phyloP scores from a whole-genome alignment of 2,888 invertebrate genomes.

The Congeria kusceri region DNA sequence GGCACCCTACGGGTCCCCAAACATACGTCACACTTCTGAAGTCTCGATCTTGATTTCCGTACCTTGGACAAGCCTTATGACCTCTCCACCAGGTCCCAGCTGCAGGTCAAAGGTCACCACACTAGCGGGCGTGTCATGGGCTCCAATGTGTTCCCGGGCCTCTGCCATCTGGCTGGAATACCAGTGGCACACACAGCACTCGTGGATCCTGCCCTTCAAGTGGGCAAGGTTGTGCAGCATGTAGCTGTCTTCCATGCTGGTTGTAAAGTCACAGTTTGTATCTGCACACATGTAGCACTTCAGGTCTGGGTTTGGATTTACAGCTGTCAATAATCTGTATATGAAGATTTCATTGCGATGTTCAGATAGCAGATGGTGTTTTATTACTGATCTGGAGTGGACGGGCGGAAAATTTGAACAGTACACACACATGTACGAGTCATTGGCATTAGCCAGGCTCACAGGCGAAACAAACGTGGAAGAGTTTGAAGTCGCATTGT shows the following conservation, averaged over 20 bases:
- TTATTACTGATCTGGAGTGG: conserved; percentile 62
- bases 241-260: conserved; percentile 59
- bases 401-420: conserved; percentile 42
- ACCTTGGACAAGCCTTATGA: conserved; percentile 58
- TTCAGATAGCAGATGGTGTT: conserved; percentile 63
- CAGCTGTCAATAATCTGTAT: conserved; percentile 69
- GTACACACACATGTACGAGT: conserved; percentile 62
- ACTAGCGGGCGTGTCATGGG: conserved; percentile 50
- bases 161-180: conserved; percentile 49
- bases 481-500: not conserved
- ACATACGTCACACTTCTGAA: not conserved
- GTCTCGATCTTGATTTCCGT: conserved; percentile 65
- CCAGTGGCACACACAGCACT: conserved; percentile 72
- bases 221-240: conserved; percentile 65
- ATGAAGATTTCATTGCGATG: conserved; percentile 69
- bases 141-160: conserved; percentile 55
- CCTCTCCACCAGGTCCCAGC: conserved; percentile 52
- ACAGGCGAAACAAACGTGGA: not conserved
- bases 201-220: conserved; percentile 64
- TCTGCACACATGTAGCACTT: conserved; percentile 72
- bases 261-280: conserved; percentile 59
- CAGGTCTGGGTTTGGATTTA: conserved; percentile 60
- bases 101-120: conserved; percentile 62
- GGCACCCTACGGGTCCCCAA: too few relatives aligned
- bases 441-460: conserved; percentile 31